These are phyloP conservation scores for Caerostris extrusa DNA, from an alignment of 1,140 invertebrate species.

Conservation along the genomic window DNA sequence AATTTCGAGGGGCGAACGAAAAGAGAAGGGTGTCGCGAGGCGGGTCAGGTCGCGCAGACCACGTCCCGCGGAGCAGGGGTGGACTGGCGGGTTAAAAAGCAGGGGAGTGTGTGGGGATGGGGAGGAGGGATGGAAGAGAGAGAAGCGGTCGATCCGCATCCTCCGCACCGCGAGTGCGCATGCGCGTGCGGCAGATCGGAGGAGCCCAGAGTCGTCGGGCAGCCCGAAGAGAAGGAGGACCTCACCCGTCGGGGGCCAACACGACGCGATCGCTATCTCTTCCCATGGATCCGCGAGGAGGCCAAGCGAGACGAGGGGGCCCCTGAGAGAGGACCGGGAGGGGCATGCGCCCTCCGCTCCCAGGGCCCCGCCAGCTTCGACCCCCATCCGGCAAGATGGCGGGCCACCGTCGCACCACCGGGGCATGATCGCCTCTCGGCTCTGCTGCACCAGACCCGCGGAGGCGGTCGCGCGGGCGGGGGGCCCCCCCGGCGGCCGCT, in stretches of 20 bases:
- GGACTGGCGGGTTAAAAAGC: constrained; percentile 51
- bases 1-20: background rate
- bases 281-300: constrained; percentile 63
- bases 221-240: constrained; percentile 36
- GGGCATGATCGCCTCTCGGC: constrained; percentile 65
- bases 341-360: constrained; percentile 71
- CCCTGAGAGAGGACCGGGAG: constrained; percentile 52
- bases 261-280: constrained; percentile 61
- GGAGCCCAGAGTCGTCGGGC: constrained; percentile 49
- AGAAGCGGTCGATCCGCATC: constrained; percentile 69
- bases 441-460: constrained; percentile 53
- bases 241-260: constrained; percentile 59
- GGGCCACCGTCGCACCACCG: constrained; percentile 50
- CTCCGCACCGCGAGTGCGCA: constrained; percentile 59
- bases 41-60: constrained; percentile 71
- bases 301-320: constrained; percentile 69
- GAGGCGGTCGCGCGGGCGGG: constrained; percentile 72
- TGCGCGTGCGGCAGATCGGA: constrained; percentile 32
- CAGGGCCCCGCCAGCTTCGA: constrained; percentile 62
- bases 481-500: constrained; percentile 74
- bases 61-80: constrained; percentile 62
- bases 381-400: constrained; percentile 71
- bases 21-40: constrained; percentile 9
- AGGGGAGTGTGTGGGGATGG: constrained; percentile 9
- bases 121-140: background rate